Conservation (phyloP, 2,888 invertebrate genomes). For the Eumacrocentrus americanus region DNA sequence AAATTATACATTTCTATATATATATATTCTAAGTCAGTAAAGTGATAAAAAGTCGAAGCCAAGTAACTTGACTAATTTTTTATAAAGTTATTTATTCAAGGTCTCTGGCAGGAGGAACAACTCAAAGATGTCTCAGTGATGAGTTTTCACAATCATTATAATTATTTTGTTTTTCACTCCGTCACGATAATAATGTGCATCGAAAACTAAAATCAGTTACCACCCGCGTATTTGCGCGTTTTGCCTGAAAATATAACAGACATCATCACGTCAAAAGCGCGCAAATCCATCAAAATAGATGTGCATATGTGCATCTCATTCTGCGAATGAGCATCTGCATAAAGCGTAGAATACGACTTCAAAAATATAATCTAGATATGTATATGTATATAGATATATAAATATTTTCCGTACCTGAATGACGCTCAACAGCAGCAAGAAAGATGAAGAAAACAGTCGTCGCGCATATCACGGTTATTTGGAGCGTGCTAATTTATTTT, state of each 20-base stretch:
- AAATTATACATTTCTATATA: no score
- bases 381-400: background rate
- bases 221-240: background rate
- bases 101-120: no score
- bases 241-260: no score
- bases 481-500: conserved; percentile 7
- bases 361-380: background rate
- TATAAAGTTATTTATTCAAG: no score
- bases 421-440: background rate
- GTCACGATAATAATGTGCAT: background rate
- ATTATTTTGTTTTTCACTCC: no score
- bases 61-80: no score
- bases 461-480: background rate
- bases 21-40: no score
- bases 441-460: background rate
- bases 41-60: no score
- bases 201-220: conserved; percentile 1
- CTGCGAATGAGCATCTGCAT: background rate
- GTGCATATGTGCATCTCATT: background rate
- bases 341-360: background rate
- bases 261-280: no score
- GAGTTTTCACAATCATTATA: no score
- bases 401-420: background rate
- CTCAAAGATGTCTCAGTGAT: no score
- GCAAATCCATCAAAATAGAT: conserved; percentile 1